phyloP scores from a whole-genome alignment of 1,140 invertebrate genomes.

The Triops longicaudatus region DNA sequence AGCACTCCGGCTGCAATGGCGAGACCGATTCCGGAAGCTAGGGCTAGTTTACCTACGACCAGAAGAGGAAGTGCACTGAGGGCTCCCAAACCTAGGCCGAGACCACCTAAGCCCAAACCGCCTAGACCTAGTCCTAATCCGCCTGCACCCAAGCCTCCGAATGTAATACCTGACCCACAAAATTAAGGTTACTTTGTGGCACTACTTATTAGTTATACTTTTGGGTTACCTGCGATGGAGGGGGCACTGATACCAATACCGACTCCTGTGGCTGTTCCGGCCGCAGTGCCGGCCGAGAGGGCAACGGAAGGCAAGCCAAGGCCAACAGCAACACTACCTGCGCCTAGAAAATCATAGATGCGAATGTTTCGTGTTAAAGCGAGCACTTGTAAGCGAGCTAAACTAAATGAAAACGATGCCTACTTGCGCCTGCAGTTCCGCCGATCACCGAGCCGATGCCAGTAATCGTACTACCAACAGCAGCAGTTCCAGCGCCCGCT shows the following conservation, averaged over 20 bases:
- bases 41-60: not conserved
- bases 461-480: not conserved
- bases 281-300: not conserved
- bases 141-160: not conserved
- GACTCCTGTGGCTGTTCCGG: not conserved
- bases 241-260: not conserved
- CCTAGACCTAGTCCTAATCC: not conserved
- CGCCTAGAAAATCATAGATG: not conserved
- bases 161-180: not conserved
- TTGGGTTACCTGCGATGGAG: not conserved
- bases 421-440: not conserved
- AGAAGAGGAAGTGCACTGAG: not conserved
- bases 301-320: not conserved
- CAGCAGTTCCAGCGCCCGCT: not conserved
- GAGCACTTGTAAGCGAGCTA: not conserved
- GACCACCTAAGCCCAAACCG: not conserved
- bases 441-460: not conserved
- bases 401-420: not conserved
- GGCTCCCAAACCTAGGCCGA: not conserved
- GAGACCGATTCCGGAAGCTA: not conserved
- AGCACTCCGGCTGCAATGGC: not conserved
- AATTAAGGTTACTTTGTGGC: not conserved
- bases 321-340: not conserved
- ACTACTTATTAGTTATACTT: not conserved
- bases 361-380: not conserved